A percentile compares a stretch with the other conserved stretches of the same genome.
Conservation (phyloP, 2,797 vertebrate species). For the Molothrus aeneus region DNA sequence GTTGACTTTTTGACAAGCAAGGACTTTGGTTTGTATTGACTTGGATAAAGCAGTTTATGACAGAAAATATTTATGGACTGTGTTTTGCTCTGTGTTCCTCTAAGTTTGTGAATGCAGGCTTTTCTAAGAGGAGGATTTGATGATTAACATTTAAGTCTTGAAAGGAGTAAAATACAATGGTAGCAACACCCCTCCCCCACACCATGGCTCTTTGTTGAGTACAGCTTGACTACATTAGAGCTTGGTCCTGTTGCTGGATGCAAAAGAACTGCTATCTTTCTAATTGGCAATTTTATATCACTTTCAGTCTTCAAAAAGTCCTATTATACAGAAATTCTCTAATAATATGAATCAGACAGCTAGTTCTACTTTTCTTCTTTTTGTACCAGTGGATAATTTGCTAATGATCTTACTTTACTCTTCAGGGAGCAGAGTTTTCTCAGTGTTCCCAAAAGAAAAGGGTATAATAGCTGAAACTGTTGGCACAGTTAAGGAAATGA, state of each 20-base stretch:
- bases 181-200: background rate
- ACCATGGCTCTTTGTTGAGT: background rate
- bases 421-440: constrained; percentile 28
- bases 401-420: constrained; percentile 54
- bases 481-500: background rate
- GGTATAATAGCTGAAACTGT: background rate
- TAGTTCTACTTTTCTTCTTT: constrained; percentile 15
- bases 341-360: constrained; percentile 46
- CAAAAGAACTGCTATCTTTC: constrained; percentile 29
- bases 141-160: background rate
- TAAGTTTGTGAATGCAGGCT: background rate
- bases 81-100: background rate
- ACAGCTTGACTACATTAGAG: background rate
- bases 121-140: background rate
- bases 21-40: background rate
- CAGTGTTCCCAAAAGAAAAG: background rate
- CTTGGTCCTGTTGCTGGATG: background rate
- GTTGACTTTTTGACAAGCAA: background rate
- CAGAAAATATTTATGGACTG: background rate
- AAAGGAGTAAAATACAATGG: background rate
- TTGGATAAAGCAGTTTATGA: background rate
- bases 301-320: constrained; percentile 44
- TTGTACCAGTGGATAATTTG: constrained; percentile 12
- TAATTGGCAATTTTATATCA: constrained; percentile 51
- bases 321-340: constrained; percentile 47